A percentile compares a stretch with the other conserved stretches of the same genome.
phyloP scores from a whole-genome alignment of 2,797 vertebrate species.

The Anguilla megastoma region DNA sequence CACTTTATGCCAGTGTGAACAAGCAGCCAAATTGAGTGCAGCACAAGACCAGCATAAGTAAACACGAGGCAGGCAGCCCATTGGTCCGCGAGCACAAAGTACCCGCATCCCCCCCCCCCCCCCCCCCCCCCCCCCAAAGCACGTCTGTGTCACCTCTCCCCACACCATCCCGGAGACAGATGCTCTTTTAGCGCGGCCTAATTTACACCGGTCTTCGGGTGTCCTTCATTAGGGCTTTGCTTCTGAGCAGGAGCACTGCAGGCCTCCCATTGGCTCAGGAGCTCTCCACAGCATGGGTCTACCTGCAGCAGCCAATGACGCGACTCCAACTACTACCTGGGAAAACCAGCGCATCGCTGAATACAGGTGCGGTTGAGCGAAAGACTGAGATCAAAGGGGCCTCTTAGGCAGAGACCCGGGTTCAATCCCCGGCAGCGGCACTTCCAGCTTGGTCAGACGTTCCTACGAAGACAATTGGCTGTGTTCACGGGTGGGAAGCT shows the following conservation, averaged over 20 bases:
- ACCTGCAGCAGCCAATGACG: background rate
- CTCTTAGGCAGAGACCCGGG: too few species aligned
- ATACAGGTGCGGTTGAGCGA: background rate
- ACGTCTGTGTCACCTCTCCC: background rate
- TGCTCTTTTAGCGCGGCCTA: background rate
- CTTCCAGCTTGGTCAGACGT: too few species aligned
- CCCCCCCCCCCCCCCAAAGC: background rate
- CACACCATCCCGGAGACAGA: background rate
- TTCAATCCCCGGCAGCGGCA: too few species aligned
- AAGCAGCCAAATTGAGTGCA: background rate
- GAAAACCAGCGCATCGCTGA: background rate
- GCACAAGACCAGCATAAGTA: slow-evolving; percentile 21
- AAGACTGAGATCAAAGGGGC: background rate
- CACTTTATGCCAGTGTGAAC: background rate
- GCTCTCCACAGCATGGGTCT: background rate
- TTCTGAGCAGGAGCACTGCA: background rate
- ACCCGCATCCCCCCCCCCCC: background rate
- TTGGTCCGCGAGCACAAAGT: background rate
- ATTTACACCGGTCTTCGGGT: background rate
- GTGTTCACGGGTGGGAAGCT: too few species aligned
- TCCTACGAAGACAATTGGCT: too few species aligned
- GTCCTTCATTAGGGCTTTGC: background rate
- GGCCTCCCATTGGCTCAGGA: background rate
- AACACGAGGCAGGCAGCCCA: slow-evolving; percentile 15
- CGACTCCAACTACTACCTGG: background rate